Base-by-base conservation (phyloP, 2,797 vertebrate species). In the Diplodus sargus region DNA sequence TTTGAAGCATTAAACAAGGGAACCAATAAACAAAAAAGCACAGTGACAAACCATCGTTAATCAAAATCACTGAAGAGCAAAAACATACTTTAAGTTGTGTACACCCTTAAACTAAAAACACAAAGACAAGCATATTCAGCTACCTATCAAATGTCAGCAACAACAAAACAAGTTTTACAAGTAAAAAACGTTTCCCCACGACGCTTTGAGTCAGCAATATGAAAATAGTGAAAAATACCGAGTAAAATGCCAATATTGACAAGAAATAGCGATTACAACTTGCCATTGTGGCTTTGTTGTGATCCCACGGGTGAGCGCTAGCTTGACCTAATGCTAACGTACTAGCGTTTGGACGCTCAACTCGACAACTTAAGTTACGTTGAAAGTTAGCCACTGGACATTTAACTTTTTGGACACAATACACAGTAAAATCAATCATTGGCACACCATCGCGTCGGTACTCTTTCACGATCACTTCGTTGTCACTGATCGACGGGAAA, bases 381-480 rank as follows among this genome's bases (percentile, higher is more conserved):
- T 60, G 11, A 73, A 77, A 75, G 47, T 59, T 45, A n/a, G 53
- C 60, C 4, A 18, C 11, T 9, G 3, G 1, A 47, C 18, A 25
- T 49, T 4, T 22, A 39, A 18, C 18, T 12, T 12, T 3, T 6
- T 13, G 3, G 11, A 42, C 17, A 57, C 39, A 23, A 12, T 13
- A 42, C 23, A 52, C 28, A 15, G 9, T 16, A n/a, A 42, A 34
- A 22, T 3, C 16, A 47, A n/a, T 1, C 1, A 20, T 1, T 0
- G 0, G 4, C 0, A 0, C 6, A 15, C 2, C 25, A 9, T 7
- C 7, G 13, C 0, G 10, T 15, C 7, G 0, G 1, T 59, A 2
- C 3, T 28, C 10, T 51, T 30, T n/a, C 51, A 42, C 4, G 0
- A 64, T 53, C 11, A 34, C 7, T 1, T 9, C 12, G 42, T 13